Conservation (phyloP, 2,888 invertebrate species). For the Hypercompe scribonia region DNA sequence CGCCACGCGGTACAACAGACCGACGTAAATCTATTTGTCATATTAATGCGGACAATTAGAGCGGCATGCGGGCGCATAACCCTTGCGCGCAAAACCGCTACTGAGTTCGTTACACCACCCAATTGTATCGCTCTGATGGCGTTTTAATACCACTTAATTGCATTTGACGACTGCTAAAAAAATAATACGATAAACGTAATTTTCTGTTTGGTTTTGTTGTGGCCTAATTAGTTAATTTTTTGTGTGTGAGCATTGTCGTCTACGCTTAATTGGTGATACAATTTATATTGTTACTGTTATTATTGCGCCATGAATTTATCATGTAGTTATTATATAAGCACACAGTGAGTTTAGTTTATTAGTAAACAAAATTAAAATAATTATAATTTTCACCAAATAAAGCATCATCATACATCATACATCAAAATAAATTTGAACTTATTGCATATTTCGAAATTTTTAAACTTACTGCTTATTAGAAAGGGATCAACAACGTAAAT, state of each 20-base stretch:
- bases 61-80: slow-evolving; percentile 78
- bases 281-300: slow-evolving; percentile 6
- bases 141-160: slow-evolving; percentile 74
- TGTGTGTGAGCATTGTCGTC: background rate
- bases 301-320: background rate
- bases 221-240: slow-evolving; percentile 17
- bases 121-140: slow-evolving; percentile 57
- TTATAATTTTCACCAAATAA: background rate
- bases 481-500: too few relatives aligned
- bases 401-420: too few relatives aligned
- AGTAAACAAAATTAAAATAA: background rate
- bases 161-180: slow-evolving; percentile 64
- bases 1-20: slow-evolving; percentile 58
- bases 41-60: slow-evolving; percentile 83
- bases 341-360: background rate
- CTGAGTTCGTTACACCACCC: slow-evolving; percentile 65
- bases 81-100: slow-evolving; percentile 65
- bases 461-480: too few relatives aligned
- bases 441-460: too few relatives aligned
- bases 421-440: too few relatives aligned
- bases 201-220: slow-evolving; percentile 29
- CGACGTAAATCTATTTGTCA: slow-evolving; percentile 83
- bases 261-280: background rate
- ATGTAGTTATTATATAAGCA: background rate
- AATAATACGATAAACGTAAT: slow-evolving; percentile 46